Conservation (phyloP, 2,113 vertebrate genomes). For the Callocephalon fimbriatum region DNA sequence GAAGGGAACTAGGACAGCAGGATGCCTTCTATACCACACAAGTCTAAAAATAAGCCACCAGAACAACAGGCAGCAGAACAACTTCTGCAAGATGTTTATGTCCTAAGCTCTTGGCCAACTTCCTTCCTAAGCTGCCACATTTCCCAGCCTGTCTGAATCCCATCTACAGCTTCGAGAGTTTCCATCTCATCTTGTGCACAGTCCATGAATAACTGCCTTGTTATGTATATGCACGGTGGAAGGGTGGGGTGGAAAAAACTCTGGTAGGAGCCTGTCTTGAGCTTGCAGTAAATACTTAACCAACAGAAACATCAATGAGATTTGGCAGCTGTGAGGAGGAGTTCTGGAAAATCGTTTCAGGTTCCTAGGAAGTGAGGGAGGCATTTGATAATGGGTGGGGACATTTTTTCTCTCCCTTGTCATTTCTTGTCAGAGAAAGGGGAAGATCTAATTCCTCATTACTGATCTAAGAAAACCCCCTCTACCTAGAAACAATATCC, state of each 20-base stretch:
- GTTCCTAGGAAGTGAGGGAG: constrained; percentile 66
- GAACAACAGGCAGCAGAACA: constrained; percentile 34
- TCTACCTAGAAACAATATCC: not conserved
- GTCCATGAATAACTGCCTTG: constrained; percentile 63
- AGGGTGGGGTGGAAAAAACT: constrained; percentile 66
- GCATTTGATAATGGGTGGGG: constrained; percentile 37
- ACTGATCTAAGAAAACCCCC: constrained; percentile 23
- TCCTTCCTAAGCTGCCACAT: not conserved
- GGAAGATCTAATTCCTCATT: constrained; percentile 40
- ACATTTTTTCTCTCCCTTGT: constrained; percentile 30
- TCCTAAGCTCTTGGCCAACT: constrained; percentile 8
- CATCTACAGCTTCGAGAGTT: constrained; percentile 44
- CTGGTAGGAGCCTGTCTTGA: constrained; percentile 62
- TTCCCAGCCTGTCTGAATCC: constrained; percentile 46
- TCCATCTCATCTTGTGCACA: constrained; percentile 27
- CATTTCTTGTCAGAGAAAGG: constrained; percentile 1
- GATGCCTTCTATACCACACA: not conserved
- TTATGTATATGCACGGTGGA: constrained; percentile 24
- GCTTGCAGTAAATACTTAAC: constrained; percentile 60
- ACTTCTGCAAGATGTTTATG: constrained; percentile 1
- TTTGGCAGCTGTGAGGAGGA: constrained; percentile 40
- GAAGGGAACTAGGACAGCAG: not conserved
- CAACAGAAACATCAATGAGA: constrained; percentile 45
- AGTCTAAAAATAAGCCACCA: constrained; percentile 41
- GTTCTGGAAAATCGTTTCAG: constrained; percentile 65